Percentiles rank a stretch among this genome's conserved stretches.
Conservation (phyloP, 37 sponge, comb jelly and placozoan genomes). For the Amphimedon queenslandica region DNA sequence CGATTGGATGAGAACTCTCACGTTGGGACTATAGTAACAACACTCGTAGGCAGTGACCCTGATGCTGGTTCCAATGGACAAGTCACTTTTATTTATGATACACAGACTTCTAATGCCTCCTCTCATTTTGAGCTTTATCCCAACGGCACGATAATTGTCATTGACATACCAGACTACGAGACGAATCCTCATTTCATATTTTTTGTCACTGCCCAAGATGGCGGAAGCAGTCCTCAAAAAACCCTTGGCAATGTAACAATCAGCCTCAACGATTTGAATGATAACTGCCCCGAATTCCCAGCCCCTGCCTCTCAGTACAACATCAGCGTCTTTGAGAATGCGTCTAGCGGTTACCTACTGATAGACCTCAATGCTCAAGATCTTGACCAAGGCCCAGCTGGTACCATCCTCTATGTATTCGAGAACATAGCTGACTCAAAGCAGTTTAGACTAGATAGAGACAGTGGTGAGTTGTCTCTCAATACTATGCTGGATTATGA, state of each 20-base stretch:
- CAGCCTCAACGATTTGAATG: slow-evolving; percentile 39
- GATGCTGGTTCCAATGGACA: slow-evolving; percentile 50
- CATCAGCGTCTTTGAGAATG: slow-evolving; percentile 31
- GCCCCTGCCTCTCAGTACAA: not conserved
- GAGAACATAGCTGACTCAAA: slow-evolving; percentile 3
- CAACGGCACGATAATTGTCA: slow-evolving; percentile 26
- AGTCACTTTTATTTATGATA: slow-evolving; percentile 19
- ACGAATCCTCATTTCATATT: slow-evolving; percentile 7
- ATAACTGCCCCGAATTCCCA: slow-evolving; percentile 33
- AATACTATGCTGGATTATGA: slow-evolving; percentile 21
- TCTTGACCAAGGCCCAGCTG: slow-evolving; percentile 33
- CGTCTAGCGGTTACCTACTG: not conserved
- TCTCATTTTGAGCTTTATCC: slow-evolving; percentile 13
- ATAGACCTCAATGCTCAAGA: slow-evolving; percentile 32
- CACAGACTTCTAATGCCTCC: not conserved
- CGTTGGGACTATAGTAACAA: slow-evolving; percentile 20
- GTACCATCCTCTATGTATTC: slow-evolving; percentile 22
- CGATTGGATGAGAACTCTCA: slow-evolving; percentile 32
- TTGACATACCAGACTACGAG: slow-evolving; percentile 44
- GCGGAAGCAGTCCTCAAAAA: not conserved
- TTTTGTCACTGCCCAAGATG: slow-evolving; percentile 42
- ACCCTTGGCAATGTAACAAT: slow-evolving; percentile 14
- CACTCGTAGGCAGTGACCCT: slow-evolving; percentile 36
- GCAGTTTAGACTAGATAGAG: slow-evolving; percentile 14
- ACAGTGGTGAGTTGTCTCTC: slow-evolving; percentile 18